Conservation (phyloP, 2,113 vertebrate genomes). For the Hippoglossus stenolepis region DNA sequence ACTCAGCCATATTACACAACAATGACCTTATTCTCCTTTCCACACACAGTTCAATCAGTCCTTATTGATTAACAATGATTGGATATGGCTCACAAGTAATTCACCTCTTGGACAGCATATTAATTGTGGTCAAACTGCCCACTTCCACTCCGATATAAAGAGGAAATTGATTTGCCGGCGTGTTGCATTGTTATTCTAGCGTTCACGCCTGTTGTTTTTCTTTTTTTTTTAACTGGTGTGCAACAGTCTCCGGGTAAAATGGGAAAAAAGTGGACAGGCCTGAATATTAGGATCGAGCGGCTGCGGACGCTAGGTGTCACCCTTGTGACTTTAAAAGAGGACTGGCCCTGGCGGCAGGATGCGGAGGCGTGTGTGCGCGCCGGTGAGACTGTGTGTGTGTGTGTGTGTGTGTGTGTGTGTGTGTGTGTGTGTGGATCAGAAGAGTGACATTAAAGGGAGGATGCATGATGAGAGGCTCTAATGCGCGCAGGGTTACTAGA, state of each 20-base stretch:
- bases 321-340: slow-evolving; percentile 83
- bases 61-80: slow-evolving; percentile 64
- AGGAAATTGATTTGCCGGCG: slow-evolving; percentile 53
- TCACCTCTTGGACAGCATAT: slow-evolving; percentile 48
- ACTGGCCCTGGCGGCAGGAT: slow-evolving; percentile 54
- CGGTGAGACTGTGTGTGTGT: slow-evolving; percentile 18
- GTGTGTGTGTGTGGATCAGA: slow-evolving; percentile 26
- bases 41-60: slow-evolving; percentile 47
- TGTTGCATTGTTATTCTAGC: slow-evolving; percentile 43
- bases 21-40: slow-evolving; percentile 26
- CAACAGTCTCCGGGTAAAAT: slow-evolving; percentile 20
- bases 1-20: slow-evolving; percentile 11
- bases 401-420: slow-evolving; percentile 15
- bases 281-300: slow-evolving; percentile 34
- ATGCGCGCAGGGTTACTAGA: slow-evolving; percentile 18
- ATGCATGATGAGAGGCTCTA: slow-evolving; percentile 38
- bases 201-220: slow-evolving; percentile 10
- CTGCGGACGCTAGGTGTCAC: slow-evolving; percentile 85
- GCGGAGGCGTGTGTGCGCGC: slow-evolving; percentile 42
- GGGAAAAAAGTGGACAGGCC: slow-evolving; percentile 15
- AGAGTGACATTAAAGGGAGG: slow-evolving; percentile 44
- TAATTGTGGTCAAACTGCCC: slow-evolving; percentile 61
- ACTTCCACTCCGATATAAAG: slow-evolving; percentile 45
- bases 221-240: slow-evolving; percentile 21
- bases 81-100: slow-evolving; percentile 55